Evolutionary conservation across 30 jellyfish, hydroid and myxozoan species (phyloP).

Genomic region (Phacellophora camtschatica): DNA sequence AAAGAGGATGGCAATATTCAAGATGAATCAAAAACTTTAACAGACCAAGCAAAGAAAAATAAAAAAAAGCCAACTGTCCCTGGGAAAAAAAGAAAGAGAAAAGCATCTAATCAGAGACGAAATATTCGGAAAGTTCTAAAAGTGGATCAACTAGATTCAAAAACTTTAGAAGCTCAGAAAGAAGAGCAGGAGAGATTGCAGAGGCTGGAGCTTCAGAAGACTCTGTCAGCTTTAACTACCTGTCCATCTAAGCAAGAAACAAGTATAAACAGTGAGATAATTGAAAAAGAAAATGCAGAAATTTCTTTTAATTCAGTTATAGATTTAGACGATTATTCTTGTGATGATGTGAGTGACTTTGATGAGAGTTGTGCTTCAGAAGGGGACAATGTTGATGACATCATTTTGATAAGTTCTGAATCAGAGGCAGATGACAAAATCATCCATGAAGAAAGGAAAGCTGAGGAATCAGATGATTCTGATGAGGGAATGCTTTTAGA

Average conservation of each 20-base stretch:
- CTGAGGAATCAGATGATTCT: conserved; percentile 10
- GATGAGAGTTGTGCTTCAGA: conserved; percentile 56
- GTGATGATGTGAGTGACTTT: neutral
- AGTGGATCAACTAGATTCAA: conserved; percentile 58
- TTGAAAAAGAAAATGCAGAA: conserved; percentile 25
- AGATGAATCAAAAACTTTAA: neutral
- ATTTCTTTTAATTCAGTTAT: neutral
- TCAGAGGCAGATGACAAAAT: conserved; percentile 53
- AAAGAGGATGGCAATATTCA: neutral
- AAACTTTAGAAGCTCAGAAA: conserved; percentile 81
- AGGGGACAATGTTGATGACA: neutral
- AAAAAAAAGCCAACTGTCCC: neutral
- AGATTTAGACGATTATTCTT: conserved; percentile 3
- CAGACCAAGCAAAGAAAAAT: neutral
- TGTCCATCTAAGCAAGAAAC: neutral
- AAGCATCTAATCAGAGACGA: conserved; percentile 54
- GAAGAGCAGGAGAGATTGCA: conserved; percentile 77
- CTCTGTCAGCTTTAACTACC: neutral
- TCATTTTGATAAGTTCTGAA: conserved; percentile 47
- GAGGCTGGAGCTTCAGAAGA: conserved; percentile 68
- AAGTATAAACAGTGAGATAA: neutral
- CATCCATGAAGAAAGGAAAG: neutral
- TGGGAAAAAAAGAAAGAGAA: conserved; percentile 51
- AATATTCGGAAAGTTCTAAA: conserved; percentile 78
- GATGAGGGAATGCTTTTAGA: conserved; percentile 9